These are phyloP conservation scores for Tetramorium alpestre DNA, from an alignment of 1,140 invertebrate genomes.

Conservation along the genomic window DNA sequence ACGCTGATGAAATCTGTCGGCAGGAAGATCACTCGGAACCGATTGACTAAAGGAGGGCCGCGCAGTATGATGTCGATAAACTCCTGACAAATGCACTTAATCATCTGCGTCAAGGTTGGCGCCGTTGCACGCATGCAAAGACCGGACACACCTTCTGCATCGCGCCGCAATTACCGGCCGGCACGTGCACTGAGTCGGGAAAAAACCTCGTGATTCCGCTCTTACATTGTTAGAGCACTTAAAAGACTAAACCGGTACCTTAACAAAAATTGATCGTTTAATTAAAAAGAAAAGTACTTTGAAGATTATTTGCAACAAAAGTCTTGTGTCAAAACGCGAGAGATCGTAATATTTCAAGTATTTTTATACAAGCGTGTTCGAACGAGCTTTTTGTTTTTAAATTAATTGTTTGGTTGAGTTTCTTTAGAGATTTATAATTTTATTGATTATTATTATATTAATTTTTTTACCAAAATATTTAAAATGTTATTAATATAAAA, in stretches of 20 bases:
- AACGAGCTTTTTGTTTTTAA: neutral
- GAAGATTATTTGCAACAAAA: neutral
- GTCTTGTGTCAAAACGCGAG: neutral
- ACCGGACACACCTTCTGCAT: constrained; percentile 29
- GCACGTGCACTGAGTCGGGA: constrained; percentile 22
- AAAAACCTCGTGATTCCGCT: constrained; percentile 4
- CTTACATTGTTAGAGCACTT: constrained; percentile 17
- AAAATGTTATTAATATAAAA: neutral
- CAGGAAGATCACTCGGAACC: constrained; percentile 74
- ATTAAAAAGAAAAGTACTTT: neutral
- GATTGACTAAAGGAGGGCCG: constrained; percentile 69
- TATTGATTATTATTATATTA: neutral
- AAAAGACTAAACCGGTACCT: neutral
- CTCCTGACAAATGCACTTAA: constrained; percentile 79
- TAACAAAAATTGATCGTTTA: neutral
- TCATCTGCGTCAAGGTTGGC: constrained; percentile 75
- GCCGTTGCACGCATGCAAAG: constrained; percentile 45
- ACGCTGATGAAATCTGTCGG: constrained; percentile 71
- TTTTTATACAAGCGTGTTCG: neutral
- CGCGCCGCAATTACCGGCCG: constrained; percentile 30
- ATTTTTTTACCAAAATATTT: neutral
- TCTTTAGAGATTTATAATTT: neutral
- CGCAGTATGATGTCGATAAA: constrained; percentile 69
- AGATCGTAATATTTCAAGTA: neutral
- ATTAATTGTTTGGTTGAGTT: neutral